These are phyloP conservation scores for Drosophila diplacantha DNA, from an alignment of 2,888 invertebrate genomes.

Conservation along the genomic window DNA sequence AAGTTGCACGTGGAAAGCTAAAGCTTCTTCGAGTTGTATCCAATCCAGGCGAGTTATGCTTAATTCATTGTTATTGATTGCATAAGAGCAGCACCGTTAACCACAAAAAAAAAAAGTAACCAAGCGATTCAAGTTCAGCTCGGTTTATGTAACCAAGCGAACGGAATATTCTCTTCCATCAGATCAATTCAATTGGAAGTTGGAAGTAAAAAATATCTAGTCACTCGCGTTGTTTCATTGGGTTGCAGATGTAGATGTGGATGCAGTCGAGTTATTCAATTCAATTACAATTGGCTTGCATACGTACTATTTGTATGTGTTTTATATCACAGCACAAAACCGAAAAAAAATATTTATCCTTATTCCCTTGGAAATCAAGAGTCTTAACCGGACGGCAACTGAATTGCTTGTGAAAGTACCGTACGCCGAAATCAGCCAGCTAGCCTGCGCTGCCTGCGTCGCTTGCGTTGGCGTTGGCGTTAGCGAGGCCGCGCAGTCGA, in stretches of 20 bases:
- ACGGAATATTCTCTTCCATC: conserved; percentile 6
- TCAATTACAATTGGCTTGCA: conserved; percentile 22
- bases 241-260: conserved; percentile 10
- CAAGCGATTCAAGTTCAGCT: conserved; percentile 28
- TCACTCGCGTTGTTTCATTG: conserved; percentile 31
- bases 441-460: conserved; percentile 55
- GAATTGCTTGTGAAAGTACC: conserved; percentile 72
- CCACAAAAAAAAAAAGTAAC: conserved; percentile 22
- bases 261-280: conserved; percentile 26
- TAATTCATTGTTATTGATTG: conserved; percentile 42
- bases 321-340: conserved; percentile 75
- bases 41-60: conserved; percentile 10
- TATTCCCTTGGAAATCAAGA: conserved; percentile 68
- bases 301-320: conserved; percentile 74
- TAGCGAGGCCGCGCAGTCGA: conserved; percentile 16
- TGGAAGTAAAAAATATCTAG: conserved; percentile 17
- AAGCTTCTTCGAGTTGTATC: conserved; percentile 9
- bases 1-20: conserved; percentile 31
- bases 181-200: conserved; percentile 2
- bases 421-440: conserved; percentile 40
- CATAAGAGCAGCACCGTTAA: conserved; percentile 50
- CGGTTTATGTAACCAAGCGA: conserved; percentile 57
- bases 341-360: conserved; percentile 71
- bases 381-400: conserved; percentile 76
- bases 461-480: conserved; percentile 13